A percentile compares a stretch with the other conserved stretches of the same genome.
Conservation (phyloP, 2,888 invertebrate species). For the Capitulum mitella region DNA sequence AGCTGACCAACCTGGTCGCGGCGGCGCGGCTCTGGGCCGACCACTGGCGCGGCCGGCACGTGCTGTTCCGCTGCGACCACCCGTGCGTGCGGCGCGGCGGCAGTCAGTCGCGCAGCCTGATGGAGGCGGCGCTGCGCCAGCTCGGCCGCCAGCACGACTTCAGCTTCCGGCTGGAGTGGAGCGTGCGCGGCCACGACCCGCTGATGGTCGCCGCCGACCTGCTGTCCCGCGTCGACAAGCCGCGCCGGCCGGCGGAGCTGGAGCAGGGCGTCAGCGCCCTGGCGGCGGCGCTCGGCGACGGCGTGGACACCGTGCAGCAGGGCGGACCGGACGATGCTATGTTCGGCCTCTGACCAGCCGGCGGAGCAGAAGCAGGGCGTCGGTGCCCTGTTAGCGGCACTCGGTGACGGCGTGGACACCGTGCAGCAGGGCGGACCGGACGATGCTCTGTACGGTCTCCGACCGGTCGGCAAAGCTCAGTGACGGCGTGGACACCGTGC, state of each 20-base stretch:
- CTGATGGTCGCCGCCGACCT: neutral
- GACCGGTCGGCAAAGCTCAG: neutral
- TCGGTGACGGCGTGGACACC: neutral
- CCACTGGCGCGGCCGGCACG: neutral
- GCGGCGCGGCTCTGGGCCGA: neutral
- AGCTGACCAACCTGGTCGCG: constrained; percentile 13
- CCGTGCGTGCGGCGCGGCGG: constrained; percentile 9
- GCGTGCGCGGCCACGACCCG: neutral
- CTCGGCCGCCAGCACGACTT: neutral
- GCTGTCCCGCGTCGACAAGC: neutral
- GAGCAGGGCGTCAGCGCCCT: neutral
- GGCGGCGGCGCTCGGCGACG: neutral
- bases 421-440: neutral
- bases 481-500: neutral
- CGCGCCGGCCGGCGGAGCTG: neutral
- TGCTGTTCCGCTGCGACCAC: constrained; percentile 11
- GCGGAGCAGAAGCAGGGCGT: neutral
- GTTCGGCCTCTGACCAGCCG: neutral
- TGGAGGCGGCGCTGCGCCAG: neutral
- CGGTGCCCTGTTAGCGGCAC: neutral
- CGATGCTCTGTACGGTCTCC: neutral
- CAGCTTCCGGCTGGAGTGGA: neutral
- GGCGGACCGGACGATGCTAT: neutral
- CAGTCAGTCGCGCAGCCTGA: neutral
- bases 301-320: neutral